phyloP scores from a whole-genome alignment of 2,797 vertebrate genomes.

The Micropoecilia bifurca region DNA sequence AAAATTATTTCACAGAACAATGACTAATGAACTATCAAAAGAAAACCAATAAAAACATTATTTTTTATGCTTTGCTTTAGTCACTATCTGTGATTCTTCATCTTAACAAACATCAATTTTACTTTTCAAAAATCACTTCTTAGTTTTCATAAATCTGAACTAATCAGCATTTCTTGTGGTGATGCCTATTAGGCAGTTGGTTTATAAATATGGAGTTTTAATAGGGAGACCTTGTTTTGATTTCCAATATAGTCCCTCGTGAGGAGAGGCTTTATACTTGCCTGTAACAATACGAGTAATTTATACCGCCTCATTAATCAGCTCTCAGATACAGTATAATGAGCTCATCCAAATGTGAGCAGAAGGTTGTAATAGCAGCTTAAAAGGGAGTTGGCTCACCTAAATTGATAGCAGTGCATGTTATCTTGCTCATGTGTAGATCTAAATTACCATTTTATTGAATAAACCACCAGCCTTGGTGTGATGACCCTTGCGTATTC shows the following conservation, averaged over 20 bases:
- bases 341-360: constrained; percentile 50
- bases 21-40: background rate
- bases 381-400: constrained; percentile 44
- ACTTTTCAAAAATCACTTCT: background rate
- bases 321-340: constrained; percentile 46
- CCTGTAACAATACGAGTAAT: constrained; percentile 37
- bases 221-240: constrained; percentile 18
- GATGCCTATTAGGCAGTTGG: background rate
- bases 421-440: constrained; percentile 44
- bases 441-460: constrained; percentile 46
- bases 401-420: constrained; percentile 35
- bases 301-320: constrained; percentile 53
- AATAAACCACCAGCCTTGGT: constrained; percentile 40
- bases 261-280: constrained; percentile 26
- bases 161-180: constrained; percentile 19
- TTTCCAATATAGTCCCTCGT: constrained; percentile 11
- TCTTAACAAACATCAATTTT: background rate
- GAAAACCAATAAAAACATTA: background rate
- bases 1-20: background rate
- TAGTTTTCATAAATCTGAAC: background rate
- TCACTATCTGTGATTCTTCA: background rate
- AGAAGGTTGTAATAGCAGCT: constrained; percentile 54
- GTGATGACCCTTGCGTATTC: constrained; percentile 43
- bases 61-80: background rate
- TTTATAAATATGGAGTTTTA: constrained; percentile 22